Evolutionary conservation across 2,113 vertebrate species (phyloP), one percentile per base, ranked within the genome.

Genomic region (Hymenochirus boettgeri): DNA sequence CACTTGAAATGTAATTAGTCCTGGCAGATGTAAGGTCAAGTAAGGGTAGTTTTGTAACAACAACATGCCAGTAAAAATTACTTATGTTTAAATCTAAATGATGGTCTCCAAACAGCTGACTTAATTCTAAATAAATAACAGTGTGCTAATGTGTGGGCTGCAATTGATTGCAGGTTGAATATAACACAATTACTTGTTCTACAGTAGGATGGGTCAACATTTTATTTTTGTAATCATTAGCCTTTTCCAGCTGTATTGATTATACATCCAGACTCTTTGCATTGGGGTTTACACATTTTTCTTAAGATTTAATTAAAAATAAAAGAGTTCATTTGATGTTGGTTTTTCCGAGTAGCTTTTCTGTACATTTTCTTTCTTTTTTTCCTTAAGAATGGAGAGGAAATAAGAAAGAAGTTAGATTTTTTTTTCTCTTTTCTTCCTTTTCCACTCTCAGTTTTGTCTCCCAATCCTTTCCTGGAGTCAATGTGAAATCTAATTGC

Each of bases 401-500:
- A 70, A 80, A 74, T 57, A n/a, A n/a, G 70, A 69, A 66, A 51
- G 17, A 74, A 75, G 53, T 79, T 61, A 75, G 77, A 67, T 74
- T 61, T 76, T 26, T 10, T 46, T 57, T 60, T 53, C 52, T 59
- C 35, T 21, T 48, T 23, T 48, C 46, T 22, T 57, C 35, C 17
- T 35, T 69, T 82, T 75, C 78, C 76, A 74, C 76, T 82, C 75
- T 84, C 72, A 48, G 66, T 74, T 80, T 75, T 70, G 76, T 81
- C 79, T 82, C 82, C 77, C 77, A 76, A 81, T 77, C 67, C 73
- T 85, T 87, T 89, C 76, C 80, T 74, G 80, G 78, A 88, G 82
- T 84, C 81, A 82, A 84, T 74, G 76, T 87, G 85, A 88, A 88
- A 89, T 84, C 83, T 83, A 89, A 89, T 89, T 89, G 87, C 84